Evolutionary conservation across 2,888 invertebrate species (phyloP), one percentile per base, ranked within the genome.

Genomic region (Sarcophaga carnaria): DNA sequence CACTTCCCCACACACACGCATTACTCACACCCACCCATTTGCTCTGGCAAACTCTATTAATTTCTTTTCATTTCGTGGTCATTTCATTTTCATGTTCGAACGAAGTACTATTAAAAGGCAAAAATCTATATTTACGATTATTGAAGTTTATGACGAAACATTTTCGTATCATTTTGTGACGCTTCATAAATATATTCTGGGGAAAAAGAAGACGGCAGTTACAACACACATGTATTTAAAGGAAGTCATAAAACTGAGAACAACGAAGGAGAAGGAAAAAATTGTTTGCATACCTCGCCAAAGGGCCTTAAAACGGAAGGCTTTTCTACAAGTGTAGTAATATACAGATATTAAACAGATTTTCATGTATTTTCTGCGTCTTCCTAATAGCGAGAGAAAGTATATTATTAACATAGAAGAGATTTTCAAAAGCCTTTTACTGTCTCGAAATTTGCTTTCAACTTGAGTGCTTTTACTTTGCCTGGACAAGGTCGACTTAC

Each of bases 81-180:
- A 12, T 22, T 54, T 71, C 37, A 37, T 70, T 75, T 77, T 76
- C 4, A 67, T 71, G 75, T 75, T n/a, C n/a, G n/a, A n/a, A n/a
- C n/a, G n/a, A n/a, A n/a, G n/a, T n/a, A n/a, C 37, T 37, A 83
- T 77, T 80, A 88, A 88, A 87, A 82, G 64, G 85, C 88, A 85
- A 85, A 89, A 89, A 89, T 89, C 89, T 89, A 89, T 89, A 89
- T 89, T 89, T 89, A 89, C 88, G 89, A 89, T 89, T 88, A 89
- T 89, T 89, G 89, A 89, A 88, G 89, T 89, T 89, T 89, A 89
- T 89, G 89, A 88, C 83, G 88, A 86, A 88, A 89, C 89, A 89
- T 89, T 89, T 89, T 88, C 85, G 89, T 88, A 89, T 89, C 89
- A 80, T 89, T 88, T 83, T 88, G 88, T 85, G 88, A 88, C 88